Conservation (phyloP, 2,113 vertebrate species). For the Oncorhynchus masou region DNA sequence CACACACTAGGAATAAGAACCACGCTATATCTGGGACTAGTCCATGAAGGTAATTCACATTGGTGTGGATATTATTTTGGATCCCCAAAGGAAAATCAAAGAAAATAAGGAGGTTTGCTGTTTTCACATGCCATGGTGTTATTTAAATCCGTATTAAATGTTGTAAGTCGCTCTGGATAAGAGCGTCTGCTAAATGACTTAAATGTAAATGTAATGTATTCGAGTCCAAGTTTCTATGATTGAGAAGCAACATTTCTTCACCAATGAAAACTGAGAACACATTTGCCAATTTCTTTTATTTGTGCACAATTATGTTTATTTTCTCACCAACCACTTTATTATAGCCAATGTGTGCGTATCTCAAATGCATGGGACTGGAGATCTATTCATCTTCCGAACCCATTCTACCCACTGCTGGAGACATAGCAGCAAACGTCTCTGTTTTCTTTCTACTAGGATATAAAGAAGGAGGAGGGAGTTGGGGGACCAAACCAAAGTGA, state of each 20-base stretch:
- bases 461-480: constrained; percentile 17
- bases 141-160: neutral
- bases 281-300: neutral
- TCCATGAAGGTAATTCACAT: constrained; percentile 53
- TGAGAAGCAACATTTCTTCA: neutral
- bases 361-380: constrained; percentile 4
- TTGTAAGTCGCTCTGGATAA: too few relatives aligned
- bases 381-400: constrained; percentile 41
- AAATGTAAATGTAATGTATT: too few relatives aligned
- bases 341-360: neutral
- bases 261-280: neutral
- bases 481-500: constrained; percentile 60
- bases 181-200: too few relatives aligned
- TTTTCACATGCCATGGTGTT: neutral
- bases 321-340: too few relatives aligned
- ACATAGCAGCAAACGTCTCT: constrained; percentile 52
- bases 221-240: neutral
- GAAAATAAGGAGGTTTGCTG: constrained; percentile 47
- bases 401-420: constrained; percentile 48
- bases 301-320: neutral
- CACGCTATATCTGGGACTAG: constrained; percentile 27
- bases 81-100: constrained; percentile 60
- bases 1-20: constrained; percentile 40
- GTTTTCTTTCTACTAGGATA: constrained; percentile 45
- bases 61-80: constrained; percentile 62